A percentile compares a stretch with the other conserved stretches of the same genome.
Evolutionary conservation across 2,888 invertebrate genomes (phyloP).

Genomic region (Pollenia amentaria): DNA sequence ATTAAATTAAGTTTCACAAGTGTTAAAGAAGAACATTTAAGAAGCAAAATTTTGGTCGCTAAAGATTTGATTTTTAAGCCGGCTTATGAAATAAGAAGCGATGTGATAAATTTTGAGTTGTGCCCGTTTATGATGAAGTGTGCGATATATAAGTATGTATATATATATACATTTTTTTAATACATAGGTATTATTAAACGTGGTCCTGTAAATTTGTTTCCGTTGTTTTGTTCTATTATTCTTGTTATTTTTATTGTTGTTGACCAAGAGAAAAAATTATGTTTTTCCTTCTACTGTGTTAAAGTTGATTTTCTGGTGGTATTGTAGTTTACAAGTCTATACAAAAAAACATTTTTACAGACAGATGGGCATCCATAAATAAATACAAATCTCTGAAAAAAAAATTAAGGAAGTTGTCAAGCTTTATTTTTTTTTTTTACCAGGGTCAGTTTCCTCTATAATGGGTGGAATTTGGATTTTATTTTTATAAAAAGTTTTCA

Average conservation of each 20-base stretch:
- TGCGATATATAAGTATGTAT: no score
- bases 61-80: no score
- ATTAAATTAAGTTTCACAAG: no score
- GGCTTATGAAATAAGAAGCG: no score
- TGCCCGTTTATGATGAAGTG: no score
- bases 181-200: constrained; percentile 10
- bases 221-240: constrained; percentile 14
- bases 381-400: background rate
- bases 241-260: constrained; percentile 8
- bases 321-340: background rate
- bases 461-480: background rate
- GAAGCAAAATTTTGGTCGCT: no score
- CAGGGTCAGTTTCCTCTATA: constrained; percentile 7
- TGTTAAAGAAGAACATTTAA: no score
- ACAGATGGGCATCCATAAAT: background rate
- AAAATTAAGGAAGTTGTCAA: constrained; percentile 3
- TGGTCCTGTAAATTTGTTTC: background rate
- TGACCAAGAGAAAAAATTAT: background rate
- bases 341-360: background rate
- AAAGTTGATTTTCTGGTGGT: background rate
- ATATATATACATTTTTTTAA: background rate
- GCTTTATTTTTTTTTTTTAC: constrained; percentile 6
- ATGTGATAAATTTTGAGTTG: no score
- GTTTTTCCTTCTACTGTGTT: background rate
- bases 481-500: background rate